A percentile compares a stretch with the other conserved stretches of the same genome.
Evolutionary conservation across 2,113 vertebrate species (phyloP).

Genomic region (Grus americana): DNA sequence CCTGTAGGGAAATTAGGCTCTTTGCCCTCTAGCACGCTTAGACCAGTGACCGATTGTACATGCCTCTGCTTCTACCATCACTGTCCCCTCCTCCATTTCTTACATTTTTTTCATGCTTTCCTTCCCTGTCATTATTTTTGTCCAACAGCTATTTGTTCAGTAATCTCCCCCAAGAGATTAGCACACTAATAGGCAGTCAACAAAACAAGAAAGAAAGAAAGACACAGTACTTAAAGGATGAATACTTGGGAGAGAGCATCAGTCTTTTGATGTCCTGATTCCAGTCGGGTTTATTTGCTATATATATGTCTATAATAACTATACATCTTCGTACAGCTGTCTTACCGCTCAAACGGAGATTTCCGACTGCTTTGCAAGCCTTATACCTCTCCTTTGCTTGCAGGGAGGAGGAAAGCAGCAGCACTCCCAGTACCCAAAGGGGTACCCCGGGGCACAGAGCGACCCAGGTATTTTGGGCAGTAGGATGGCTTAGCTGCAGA

Average conservation of each 20-base stretch:
- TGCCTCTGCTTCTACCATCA: not conserved
- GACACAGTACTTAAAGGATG: constrained; percentile 59
- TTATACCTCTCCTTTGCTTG: not conserved
- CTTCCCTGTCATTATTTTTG: constrained; percentile 60
- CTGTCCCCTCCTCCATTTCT: not conserved
- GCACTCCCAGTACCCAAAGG: not conserved
- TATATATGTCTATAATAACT: constrained; percentile 63
- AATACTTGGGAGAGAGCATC: constrained; percentile 55
- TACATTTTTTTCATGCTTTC: not conserved
- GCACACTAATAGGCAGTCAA: constrained; percentile 64
- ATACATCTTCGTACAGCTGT: constrained; percentile 48
- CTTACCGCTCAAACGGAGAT: not conserved
- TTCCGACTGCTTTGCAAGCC: not conserved
- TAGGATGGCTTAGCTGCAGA: not conserved
- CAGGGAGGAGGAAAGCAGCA: fast-evolving
- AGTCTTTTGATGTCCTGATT: constrained; percentile 63
- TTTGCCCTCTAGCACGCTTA: not conserved
- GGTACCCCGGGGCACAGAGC: fast-evolving
- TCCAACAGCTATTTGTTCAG: constrained; percentile 66
- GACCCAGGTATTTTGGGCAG: fast-evolving
- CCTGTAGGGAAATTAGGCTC: not conserved
- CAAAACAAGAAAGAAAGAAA: constrained; percentile 63
- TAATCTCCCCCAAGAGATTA: constrained; percentile 67
- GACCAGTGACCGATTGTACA: not conserved
- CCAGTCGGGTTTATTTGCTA: constrained; percentile 59